phyloP scores from a whole-genome alignment of 2,888 invertebrate genomes.

The Eurois occulta region DNA sequence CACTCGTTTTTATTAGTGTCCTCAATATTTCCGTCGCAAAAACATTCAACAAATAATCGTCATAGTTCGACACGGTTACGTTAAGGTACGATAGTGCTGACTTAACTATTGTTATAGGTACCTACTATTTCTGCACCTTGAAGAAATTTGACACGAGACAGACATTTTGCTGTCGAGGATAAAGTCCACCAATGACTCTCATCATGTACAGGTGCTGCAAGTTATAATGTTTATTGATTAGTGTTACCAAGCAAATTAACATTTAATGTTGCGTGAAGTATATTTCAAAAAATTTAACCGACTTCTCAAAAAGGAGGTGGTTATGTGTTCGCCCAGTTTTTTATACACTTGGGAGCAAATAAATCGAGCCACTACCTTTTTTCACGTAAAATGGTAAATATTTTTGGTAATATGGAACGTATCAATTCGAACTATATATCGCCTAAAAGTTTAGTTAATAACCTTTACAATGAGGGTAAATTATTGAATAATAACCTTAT shows the following conservation, averaged over 20 bases:
- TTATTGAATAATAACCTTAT: too few species aligned
- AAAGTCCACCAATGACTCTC: background rate
- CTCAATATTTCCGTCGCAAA: background rate
- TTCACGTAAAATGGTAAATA: too few species aligned
- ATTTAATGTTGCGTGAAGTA: background rate
- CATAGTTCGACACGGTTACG: too few species aligned
- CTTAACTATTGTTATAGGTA: background rate
- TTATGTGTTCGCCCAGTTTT: background rate
- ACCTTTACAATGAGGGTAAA: too few species aligned
- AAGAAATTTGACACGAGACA: background rate
- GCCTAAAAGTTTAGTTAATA: too few species aligned
- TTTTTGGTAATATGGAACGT: too few species aligned
- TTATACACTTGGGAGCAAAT: too few species aligned
- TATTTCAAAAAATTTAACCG: background rate
- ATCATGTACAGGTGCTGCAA: background rate
- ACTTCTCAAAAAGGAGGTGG: background rate
- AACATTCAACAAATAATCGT: background rate
- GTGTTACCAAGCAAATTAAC: background rate
- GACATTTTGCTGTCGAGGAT: background rate
- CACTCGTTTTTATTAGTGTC: background rate
- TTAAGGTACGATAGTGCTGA: conserved; percentile 20
- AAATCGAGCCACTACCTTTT: too few species aligned
- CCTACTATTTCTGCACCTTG: background rate
- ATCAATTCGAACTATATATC: too few species aligned
- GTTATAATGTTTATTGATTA: background rate